Base-by-base conservation (phyloP, 2,888 invertebrate genomes). In the Zonitis immaculata region DNA sequence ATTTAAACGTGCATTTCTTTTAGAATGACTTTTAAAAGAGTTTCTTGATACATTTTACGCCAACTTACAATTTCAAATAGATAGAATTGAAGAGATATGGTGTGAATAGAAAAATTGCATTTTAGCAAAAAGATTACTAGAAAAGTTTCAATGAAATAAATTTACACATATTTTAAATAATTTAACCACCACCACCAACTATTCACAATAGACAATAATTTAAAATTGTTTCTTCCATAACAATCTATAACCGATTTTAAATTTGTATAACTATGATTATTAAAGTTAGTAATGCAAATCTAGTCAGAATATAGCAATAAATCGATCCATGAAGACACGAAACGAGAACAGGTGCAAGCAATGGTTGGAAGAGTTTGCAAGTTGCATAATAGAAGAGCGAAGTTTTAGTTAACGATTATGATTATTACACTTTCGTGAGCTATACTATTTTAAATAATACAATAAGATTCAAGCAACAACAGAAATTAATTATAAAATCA, bases 371-470 rank as follows among this genome's bases (percentile, higher is more conserved):
- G 43, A 55, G 51, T 55, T 55, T 49, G 55, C 51, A 55, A 55
- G 42, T 54, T 39, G 39, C 39, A 39, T 39, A 39, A 39, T 39
- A 39, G 39, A 39, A 39, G 11, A 39, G 39, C 18, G 20, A 39
- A 39, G 39, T 39, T 39, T 51, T 51, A 49, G 32, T 45, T 55
- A 55, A 55, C 55, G 55, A 51, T 55, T 55, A 55, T 49, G 47
- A 55, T 55, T 55, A 55, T 55, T 55, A 52, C 55, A 43, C 49
- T 55, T 55, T 51, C 55, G 51, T 51, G 49, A 46, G 16, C 32
- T 46, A 35, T 44, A 49, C 47, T 47, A 49, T 55, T 55, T 51
- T 51, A 55, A 44, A 45, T 44, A 16, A 26, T 28, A 9, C 32
- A 48, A 20, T 20, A 39, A 4, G 11, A 26, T 26, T 26, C 6